Conservation (phyloP, 2,888 invertebrate species). For the Athalia rosae region DNA sequence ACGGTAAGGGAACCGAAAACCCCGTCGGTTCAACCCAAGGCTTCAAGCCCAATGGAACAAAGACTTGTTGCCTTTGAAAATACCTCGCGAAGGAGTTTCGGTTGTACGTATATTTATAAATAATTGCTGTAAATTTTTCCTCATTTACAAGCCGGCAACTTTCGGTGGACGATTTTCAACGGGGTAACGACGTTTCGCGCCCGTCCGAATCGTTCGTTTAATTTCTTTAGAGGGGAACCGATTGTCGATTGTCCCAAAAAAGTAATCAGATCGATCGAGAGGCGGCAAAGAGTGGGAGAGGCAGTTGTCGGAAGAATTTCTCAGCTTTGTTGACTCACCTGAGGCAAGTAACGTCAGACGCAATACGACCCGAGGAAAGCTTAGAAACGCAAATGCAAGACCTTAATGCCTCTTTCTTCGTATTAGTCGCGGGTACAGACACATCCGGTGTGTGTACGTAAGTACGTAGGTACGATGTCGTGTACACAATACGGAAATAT, state of each 20-base stretch:
- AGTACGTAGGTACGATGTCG: background rate
- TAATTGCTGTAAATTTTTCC: no score
- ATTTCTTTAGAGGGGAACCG: no score
- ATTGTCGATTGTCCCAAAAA: no score
- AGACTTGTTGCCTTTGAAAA: background rate
- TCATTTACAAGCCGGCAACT: no score
- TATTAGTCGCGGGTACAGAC: conserved; percentile 2
- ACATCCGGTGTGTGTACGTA: background rate
- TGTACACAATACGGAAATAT: background rate
- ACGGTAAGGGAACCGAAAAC: background rate
- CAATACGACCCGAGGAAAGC: conserved; percentile 44
- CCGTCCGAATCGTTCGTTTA: no score
- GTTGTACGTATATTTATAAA: background rate
- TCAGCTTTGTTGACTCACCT: conserved; percentile 19
- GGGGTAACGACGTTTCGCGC: no score
- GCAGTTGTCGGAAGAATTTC: background rate
- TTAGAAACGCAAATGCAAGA: conserved; percentile 43
- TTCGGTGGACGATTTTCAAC: no score
- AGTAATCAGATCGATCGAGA: background rate
- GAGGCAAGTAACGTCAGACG: conserved; percentile 27
- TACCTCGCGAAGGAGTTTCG: background rate
- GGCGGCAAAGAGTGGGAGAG: background rate
- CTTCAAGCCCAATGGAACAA: background rate
- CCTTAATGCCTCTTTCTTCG: conserved; percentile 38
- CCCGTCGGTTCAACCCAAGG: background rate